A percentile compares a stretch with the other conserved stretches of the same genome.
Evolutionary conservation across 2,888 invertebrate species (phyloP).

Genomic region (Patella depressa): DNA sequence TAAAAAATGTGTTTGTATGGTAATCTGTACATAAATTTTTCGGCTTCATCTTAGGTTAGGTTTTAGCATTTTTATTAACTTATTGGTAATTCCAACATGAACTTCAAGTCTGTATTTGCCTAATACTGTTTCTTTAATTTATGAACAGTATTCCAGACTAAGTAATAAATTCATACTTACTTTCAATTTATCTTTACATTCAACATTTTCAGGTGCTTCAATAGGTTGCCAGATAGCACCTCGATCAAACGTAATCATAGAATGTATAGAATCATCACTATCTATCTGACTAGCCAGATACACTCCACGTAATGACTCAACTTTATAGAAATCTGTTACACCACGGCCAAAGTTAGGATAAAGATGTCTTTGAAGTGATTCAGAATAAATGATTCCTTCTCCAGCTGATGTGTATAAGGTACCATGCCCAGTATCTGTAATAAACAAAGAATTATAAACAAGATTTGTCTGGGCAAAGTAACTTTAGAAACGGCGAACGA

Average conservation of each 20-base stretch:
- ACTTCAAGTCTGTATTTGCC: no score
- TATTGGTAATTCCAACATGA: no score
- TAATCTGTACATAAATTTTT: no score
- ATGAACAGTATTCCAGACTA: no score
- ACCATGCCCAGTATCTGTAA: slow-evolving; percentile 68
- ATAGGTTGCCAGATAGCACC: slow-evolving; percentile 68
- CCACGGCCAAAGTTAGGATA: slow-evolving; percentile 65
- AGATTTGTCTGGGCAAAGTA: no score
- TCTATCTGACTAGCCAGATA: slow-evolving; percentile 68
- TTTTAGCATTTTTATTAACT: no score
- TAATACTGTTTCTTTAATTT: no score
- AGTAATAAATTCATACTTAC: slow-evolving; percentile 34
- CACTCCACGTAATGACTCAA: slow-evolving; percentile 64
- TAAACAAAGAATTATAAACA: background rate
- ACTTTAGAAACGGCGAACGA: no score
- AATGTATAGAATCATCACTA: slow-evolving; percentile 64
- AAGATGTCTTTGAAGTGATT: slow-evolving; percentile 65
- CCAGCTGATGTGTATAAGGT: slow-evolving; percentile 67
- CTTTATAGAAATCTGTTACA: slow-evolving; percentile 69
- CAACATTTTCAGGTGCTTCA: slow-evolving; percentile 50
- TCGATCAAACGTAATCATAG: slow-evolving; percentile 67
- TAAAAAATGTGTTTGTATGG: no score
- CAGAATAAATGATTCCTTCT: slow-evolving; percentile 65
- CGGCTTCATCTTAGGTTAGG: no score
- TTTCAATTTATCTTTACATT: slow-evolving; percentile 61